Evolutionary conservation across 2,888 invertebrate species (phyloP).

Genomic region (Allophyes oxyacanthae): DNA sequence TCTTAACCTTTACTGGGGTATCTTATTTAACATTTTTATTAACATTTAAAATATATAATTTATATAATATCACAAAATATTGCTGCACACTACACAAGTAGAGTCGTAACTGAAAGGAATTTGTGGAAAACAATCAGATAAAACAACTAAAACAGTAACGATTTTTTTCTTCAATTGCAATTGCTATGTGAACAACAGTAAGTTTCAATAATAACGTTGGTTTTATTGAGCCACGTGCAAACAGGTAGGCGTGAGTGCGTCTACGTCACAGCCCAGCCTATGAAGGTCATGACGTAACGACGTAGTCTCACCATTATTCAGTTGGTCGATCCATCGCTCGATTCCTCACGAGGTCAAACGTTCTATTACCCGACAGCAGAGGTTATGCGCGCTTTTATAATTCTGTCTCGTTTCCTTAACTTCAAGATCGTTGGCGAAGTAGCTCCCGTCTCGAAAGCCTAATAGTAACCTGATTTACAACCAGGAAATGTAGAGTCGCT

Average conservation of each 20-base stretch:
- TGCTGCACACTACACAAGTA: constrained; percentile 2
- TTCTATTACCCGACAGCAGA: constrained; percentile 73
- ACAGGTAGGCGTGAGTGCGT: constrained; percentile 78
- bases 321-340: constrained; percentile 80
- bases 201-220: constrained; percentile 62
- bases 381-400: constrained; percentile 72
- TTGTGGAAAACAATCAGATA: background rate
- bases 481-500: constrained; percentile 62
- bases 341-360: constrained; percentile 79
- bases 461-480: constrained; percentile 65
- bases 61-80: background rate
- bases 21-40: constrained; percentile 31
- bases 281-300: constrained; percentile 85
- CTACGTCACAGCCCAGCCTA: constrained; percentile 80
- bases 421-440: constrained; percentile 63
- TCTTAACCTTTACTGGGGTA: constrained; percentile 51
- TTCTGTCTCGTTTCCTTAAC: constrained; percentile 71
- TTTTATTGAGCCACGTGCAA: constrained; percentile 77
- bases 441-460: constrained; percentile 57
- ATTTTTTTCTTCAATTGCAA: constrained; percentile 45
- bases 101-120: constrained; percentile 2
- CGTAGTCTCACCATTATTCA: constrained; percentile 80
- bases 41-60: constrained; percentile 15
- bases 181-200: constrained; percentile 54
- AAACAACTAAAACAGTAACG: constrained; percentile 18